Base-by-base conservation (phyloP, 2,797 vertebrate genomes). In the Antrozous pallidus region DNA sequence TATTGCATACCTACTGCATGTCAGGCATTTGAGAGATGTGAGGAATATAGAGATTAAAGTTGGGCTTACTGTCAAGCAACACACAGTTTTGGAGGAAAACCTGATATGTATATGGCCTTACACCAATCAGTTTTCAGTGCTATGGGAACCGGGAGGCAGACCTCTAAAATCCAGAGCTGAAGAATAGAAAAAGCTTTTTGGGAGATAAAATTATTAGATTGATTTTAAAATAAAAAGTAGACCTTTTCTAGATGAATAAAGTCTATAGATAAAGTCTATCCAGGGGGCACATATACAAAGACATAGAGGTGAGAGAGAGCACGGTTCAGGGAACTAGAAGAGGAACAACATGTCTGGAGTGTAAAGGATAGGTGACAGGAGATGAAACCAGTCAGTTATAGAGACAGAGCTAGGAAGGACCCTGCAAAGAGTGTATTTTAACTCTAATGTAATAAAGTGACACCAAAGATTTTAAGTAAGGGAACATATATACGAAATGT, bases 161-260 rank as follows among this genome's bases (percentile, higher is more conserved):
- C 4, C 18, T 67, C 28, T 54, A 56, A 88, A 81, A 49, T 4
- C 1, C 24, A 71, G 54, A 80, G 10, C 6, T 93, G 14, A 51
- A 70, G 65, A 80, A 17, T 42, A 38, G 67, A 36, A 54, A 91
- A 77, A 47, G 4, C 20, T 94, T 91, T 86, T 16, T 22, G n/a
- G 38, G 63, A 88, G 4, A 83, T 18, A 22, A 4, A 5, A 82
- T 75, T 4, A 51, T 58, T 75, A 47, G 22, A 6, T 85, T 92
- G 63, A 65, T 69, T 93, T 86, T 67, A 42, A 77, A 94, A 49
- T 92, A 67, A 87, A 89, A 92, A 79, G 13, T 84, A 28, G 3
- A 63, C 18, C 56, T 89, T 87, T 36, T 6, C 49, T 42, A 85
- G 7, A 6, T 36, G 28, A 90, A 77, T 78, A 54, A 93, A 94